Percentiles rank a stretch among this genome's conserved stretches.
Conservation (phyloP, 1,140 invertebrate species). For the Habropoda laboriosa region DNA sequence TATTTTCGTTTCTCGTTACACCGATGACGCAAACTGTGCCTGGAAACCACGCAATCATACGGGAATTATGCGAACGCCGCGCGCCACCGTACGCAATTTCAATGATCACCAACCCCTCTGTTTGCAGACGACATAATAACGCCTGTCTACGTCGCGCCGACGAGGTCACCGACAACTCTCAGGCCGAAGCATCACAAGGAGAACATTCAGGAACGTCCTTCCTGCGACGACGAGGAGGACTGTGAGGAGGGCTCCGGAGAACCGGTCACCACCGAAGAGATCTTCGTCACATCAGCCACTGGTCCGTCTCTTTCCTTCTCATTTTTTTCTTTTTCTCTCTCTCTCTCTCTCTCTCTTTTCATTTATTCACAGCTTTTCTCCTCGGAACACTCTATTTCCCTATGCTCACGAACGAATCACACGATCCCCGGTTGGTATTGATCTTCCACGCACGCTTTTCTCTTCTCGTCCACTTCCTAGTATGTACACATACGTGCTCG, state of each 20-base stretch:
- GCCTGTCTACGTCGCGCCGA: slow-evolving; percentile 93
- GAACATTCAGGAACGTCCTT: slow-evolving; percentile 73
- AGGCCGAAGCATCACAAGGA: slow-evolving; percentile 78
- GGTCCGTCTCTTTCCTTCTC: slow-evolving; percentile 74
- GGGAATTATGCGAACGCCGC: slow-evolving; percentile 16
- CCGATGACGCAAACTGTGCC: slow-evolving; percentile 28
- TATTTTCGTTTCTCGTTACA: slow-evolving; percentile 40
- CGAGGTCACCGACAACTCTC: slow-evolving; percentile 85
- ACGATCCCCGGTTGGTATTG: slow-evolving; percentile 45
- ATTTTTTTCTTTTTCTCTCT: background rate
- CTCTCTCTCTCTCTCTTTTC: background rate
- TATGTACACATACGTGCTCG: slow-evolving; percentile 4
- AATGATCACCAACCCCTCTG: slow-evolving; percentile 29
- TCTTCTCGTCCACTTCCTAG: slow-evolving; percentile 37
- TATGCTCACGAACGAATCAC: background rate
- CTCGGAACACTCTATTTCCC: slow-evolving; percentile 15
- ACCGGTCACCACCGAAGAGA: slow-evolving; percentile 85
- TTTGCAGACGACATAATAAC: slow-evolving; percentile 92
- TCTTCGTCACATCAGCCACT: slow-evolving; percentile 83
- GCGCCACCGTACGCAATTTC: background rate
- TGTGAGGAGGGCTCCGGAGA: slow-evolving; percentile 88
- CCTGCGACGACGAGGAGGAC: slow-evolving; percentile 92
- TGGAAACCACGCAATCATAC: slow-evolving; percentile 23
- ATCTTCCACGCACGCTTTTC: slow-evolving; percentile 39
- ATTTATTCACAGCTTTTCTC: background rate